Base-by-base conservation (phyloP, 2,888 invertebrate genomes). In the Cantharis flavilabris region DNA sequence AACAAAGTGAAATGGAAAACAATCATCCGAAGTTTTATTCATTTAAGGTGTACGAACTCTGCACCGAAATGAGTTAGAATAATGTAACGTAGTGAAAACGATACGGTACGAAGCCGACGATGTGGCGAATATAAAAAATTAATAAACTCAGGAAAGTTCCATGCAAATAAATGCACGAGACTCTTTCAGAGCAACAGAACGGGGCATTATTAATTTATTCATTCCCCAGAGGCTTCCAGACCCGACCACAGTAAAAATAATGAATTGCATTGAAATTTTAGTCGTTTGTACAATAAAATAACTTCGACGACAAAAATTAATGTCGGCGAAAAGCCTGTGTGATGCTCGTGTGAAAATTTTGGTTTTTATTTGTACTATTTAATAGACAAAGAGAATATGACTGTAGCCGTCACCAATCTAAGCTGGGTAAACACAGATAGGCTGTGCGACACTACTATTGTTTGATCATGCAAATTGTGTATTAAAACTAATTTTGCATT, bases 351-450 rank as follows among this genome's bases (percentile, higher is more conserved):
- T 26, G 72, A 62, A 67, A 79, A 76, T 62, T 76, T 75, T 78
- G 77, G 83, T 84, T 85, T 87, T 86, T 85, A 84, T 85, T 84
- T 83, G 81, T 85, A 84, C 84, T 85, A 85, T 86, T 67, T 86
- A 86, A 82, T 81, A 82, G 81, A 82, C 83, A 81, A 82, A 83
- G 79, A 78, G 81, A 82, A 81, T 81, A 79, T 81, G 80, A 79
- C 83, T 83, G 83, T 82, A 33, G 70, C 78, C 73, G 76, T 70
- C 76, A 49, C 62, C 72, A 81, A 83, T 81, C 87, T 86, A 87
- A 87, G 86, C 88, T 88, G 88, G 83, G 87, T 87, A 88, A 88
- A 88, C 88, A 88, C 81, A 88, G 88, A 88, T 88, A 88, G 87
- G 86, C 86, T 82, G 76, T 76, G 82, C 85, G 86, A 84, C 85